A percentile compares a stretch with the other conserved stretches of the same genome.
These are phyloP conservation scores for Salmo trutta DNA, from an alignment of 2,797 vertebrate genomes.

Conservation along the genomic window DNA sequence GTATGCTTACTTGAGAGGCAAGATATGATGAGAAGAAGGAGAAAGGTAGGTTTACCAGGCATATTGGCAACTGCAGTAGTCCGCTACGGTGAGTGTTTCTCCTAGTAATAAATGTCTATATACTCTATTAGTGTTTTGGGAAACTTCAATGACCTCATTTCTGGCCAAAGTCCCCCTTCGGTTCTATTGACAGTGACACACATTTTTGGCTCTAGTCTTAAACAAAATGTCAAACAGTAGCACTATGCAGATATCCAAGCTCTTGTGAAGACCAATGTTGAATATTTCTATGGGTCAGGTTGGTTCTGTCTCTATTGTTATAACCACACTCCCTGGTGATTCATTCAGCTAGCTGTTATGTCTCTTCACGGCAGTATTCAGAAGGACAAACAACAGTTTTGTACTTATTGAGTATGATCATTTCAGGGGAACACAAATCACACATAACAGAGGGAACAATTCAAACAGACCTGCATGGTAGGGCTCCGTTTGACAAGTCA, in stretches of 20 bases:
- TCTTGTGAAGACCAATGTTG: not conserved
- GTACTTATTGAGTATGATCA: not conserved
- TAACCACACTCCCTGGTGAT: not conserved
- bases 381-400: not conserved
- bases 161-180: slow-evolving; percentile 1
- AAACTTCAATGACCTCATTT: not conserved
- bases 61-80: not conserved
- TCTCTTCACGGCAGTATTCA: not conserved
- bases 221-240: not conserved
- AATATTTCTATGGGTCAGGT: not conserved
- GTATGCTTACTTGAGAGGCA: slow-evolving; percentile 7
- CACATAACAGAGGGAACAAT: not conserved
- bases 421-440: not conserved
- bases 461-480: not conserved
- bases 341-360: not conserved
- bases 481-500: not conserved
- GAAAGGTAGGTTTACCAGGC: not conserved
- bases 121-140: not conserved
- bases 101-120: not conserved
- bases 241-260: too few relatives aligned
- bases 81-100: not conserved
- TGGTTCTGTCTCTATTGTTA: not conserved
- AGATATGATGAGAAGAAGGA: not conserved
- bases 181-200: not conserved
- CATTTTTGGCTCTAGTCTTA: not conserved